phyloP scores from a whole-genome alignment of 2,888 invertebrate genomes.

The Tachystola acroxantha region DNA sequence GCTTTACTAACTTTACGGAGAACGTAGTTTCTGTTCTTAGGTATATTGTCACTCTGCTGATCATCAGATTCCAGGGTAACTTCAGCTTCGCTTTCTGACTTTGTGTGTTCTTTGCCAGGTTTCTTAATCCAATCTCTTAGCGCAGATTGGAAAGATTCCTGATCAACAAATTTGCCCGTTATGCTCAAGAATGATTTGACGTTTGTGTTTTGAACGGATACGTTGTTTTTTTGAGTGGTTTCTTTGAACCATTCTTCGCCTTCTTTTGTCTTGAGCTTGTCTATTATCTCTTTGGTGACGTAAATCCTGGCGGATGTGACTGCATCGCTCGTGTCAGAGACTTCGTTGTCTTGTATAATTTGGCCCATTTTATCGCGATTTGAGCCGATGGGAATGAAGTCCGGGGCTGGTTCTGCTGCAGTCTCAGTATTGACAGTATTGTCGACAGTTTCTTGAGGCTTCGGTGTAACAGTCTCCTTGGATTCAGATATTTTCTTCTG shows the following conservation, averaged over 20 bases:
- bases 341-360: conserved; percentile 67
- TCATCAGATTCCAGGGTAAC: conserved; percentile 9
- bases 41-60: conserved; percentile 29
- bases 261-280: conserved; percentile 61
- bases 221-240: conserved; percentile 42
- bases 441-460: conserved; percentile 9
- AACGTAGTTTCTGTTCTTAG: conserved; percentile 48
- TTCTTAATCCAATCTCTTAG: conserved; percentile 55
- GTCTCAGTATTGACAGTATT: not conserved
- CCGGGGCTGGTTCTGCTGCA: conserved; percentile 32
- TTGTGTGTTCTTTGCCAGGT: conserved; percentile 14
- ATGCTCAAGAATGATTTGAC: conserved; percentile 58
- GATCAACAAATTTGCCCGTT: conserved; percentile 65
- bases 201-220: conserved; percentile 53
- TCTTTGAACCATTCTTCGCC: conserved; percentile 64
- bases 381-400: conserved; percentile 46
- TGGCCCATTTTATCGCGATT: conserved; percentile 60
- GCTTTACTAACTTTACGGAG: conserved; percentile 47
- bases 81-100: conserved; percentile 23
- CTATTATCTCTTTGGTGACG: conserved; percentile 62
- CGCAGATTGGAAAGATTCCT: conserved; percentile 70
- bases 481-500: conserved; percentile 29
- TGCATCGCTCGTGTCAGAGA: conserved; percentile 61
- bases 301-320: conserved; percentile 68
- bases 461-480: conserved; percentile 15